These are phyloP conservation scores for Andinoacara biseriatus DNA, from an alignment of 2,113 vertebrate species.

Conservation along the genomic window DNA sequence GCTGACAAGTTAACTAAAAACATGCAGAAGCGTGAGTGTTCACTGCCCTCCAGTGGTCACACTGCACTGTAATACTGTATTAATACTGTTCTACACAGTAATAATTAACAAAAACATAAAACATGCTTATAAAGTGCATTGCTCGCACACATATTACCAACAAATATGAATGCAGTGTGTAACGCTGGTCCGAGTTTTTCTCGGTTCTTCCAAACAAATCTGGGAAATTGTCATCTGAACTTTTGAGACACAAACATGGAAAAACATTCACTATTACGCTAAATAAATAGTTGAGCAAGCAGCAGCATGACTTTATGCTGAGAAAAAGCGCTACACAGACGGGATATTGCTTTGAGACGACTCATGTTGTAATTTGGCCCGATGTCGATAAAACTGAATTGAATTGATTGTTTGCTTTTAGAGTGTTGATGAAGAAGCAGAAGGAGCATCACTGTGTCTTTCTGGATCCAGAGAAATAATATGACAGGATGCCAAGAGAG, in stretches of 20 bases:
- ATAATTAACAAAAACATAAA: not conserved
- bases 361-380: too few species aligned
- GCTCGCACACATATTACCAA: not conserved
- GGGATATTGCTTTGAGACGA: too few species aligned
- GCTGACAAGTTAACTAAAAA: not conserved
- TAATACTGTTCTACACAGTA: not conserved
- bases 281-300: too few species aligned
- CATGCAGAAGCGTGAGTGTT: not conserved
- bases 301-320: too few species aligned
- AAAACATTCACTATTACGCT: not conserved
- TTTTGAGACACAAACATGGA: not conserved
- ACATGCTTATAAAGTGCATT: not conserved
- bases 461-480: too few species aligned
- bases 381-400: too few species aligned
- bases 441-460: too few species aligned
- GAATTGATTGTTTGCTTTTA: too few species aligned
- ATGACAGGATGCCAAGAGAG: not conserved
- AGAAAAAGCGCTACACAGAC: too few species aligned
- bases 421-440: too few species aligned
- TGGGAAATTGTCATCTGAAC: not conserved
- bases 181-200: not conserved
- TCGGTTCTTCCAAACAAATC: too few species aligned
- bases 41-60: slow-evolving; percentile 19
- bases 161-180: not conserved
- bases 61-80: not conserved